Percentiles rank a stretch among this genome's conserved stretches.
phyloP scores from a whole-genome alignment of 2,888 invertebrate genomes.

The Gnatocerus cornutus region DNA sequence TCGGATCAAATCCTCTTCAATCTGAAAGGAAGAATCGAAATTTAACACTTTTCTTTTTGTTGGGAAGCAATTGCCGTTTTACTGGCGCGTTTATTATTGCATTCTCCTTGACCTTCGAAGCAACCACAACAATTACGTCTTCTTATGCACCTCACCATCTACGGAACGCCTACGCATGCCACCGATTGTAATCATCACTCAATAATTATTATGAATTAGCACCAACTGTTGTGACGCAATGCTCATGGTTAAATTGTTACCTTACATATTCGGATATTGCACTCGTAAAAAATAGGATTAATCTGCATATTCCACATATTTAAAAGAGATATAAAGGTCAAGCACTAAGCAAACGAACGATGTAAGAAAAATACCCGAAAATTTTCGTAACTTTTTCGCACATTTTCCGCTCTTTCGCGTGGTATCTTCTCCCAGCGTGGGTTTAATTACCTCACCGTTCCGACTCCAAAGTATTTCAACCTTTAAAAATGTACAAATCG shows the following conservation, averaged over 20 bases:
- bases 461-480: background rate
- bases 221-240: constrained; percentile 13
- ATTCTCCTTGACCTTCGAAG: constrained; percentile 10
- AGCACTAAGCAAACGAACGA: too few species aligned
- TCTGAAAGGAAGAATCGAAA: constrained; percentile 2
- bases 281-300: too few species aligned
- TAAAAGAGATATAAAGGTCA: too few species aligned
- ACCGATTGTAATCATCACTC: constrained; percentile 5
- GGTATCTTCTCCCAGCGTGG: constrained; percentile 5
- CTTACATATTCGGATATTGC: too few species aligned
- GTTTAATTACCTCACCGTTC: background rate
- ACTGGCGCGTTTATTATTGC: background rate
- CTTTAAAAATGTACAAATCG: background rate
- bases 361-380: too few species aligned
- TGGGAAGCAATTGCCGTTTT: background rate
- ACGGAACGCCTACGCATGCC: constrained; percentile 7
- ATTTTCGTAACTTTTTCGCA: too few species aligned
- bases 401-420: too few species aligned
- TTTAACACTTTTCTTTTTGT: too few species aligned
- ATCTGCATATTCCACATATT: too few species aligned
- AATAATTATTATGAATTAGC: constrained; percentile 15
- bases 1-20: background rate
- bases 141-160: constrained; percentile 13
- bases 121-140: constrained; percentile 5
- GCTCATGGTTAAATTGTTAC: too few species aligned